Base-by-base conservation (phyloP, 2,888 invertebrate genomes). In the Drosophila histrio region DNA sequence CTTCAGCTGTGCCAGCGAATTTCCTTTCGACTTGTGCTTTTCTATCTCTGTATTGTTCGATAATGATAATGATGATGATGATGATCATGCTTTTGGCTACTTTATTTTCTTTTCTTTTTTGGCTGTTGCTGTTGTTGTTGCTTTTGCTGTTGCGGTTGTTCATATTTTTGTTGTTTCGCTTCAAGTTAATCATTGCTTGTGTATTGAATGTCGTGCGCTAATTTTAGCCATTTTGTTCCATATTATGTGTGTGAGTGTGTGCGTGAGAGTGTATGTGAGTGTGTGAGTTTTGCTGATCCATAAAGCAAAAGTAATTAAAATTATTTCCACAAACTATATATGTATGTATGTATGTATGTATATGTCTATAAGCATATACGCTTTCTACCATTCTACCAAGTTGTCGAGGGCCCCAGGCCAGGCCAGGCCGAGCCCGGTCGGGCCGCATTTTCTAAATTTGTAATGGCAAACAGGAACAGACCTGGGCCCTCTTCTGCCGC, bases 371-470 rank as follows among this genome's bases (percentile, higher is more conserved):
- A 30, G 19, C 44, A 52, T 67, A 24, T 41, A 50, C 1, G 15
- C 21, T 34, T 22, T 30, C 28, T 30, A 30, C 4, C 15, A 26
- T 17, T 26, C 43, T 26, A 43, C 9, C 43, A 36, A 36, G 17
- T 19, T 50, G n/a, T 15, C 11, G 38, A 28, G 38, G 32, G 53
- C 30, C 60, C 30, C 72, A 56, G 64, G 59, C 62, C 71, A 30
- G 30, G 46, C 60, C 50, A 47, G 8, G 58, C 64, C 71, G 63
- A 72, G 79, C 87, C 88, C 77, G 79, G 77, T 82, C 87, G 81
- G 75, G 87, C 83, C 83, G 82, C 79, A 80, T 87, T 89, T 88
- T 90, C 90, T 90, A 90, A 89, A 84, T 90, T 90, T 89, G 88
- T 90, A 82, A 74, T 78, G 75, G 44, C 85, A 75, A 79, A 85